Evolutionary conservation across 2,888 invertebrate genomes (phyloP).

Genomic region (Periphyllus acericola): DNA sequence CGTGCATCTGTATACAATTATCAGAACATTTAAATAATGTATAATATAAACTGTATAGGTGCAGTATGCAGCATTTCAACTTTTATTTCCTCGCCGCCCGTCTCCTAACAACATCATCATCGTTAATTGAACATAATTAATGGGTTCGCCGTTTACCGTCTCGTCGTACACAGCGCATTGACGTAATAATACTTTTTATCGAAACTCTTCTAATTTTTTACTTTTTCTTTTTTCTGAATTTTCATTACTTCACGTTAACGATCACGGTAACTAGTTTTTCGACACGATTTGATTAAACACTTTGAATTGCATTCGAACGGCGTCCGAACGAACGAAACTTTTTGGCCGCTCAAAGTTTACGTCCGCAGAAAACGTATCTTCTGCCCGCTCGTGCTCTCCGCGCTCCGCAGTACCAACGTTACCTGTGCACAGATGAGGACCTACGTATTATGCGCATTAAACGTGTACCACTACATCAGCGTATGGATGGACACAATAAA

Average conservation of each 20-base stretch:
- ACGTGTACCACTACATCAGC: background rate
- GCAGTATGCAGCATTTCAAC: too few relatives aligned
- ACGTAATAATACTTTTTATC: background rate
- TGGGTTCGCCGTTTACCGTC: slow-evolving; percentile 10
- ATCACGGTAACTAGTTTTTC: background rate
- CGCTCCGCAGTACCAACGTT: too few relatives aligned
- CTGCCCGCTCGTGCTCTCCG: too few relatives aligned
- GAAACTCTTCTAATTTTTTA: background rate
- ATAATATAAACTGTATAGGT: too few relatives aligned
- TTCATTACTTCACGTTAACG: background rate
- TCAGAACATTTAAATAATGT: background rate
- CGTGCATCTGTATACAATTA: background rate
- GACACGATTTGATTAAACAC: background rate
- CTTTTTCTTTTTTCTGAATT: background rate
- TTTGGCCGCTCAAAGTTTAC: background rate
- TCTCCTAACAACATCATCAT: background rate
- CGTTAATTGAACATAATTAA: slow-evolving; percentile 22
- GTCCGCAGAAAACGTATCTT: background rate
- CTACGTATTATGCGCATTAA: background rate
- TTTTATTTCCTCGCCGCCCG: background rate
- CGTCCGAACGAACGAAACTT: background rate
- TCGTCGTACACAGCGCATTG: background rate
- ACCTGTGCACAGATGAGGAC: too few relatives aligned
- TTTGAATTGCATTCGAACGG: background rate
- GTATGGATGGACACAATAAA: slow-evolving; percentile 2